Percentiles rank a stretch among this genome's conserved stretches.
Conservation (phyloP, 2,113 vertebrate genomes). For the Arothron firmamentum region DNA sequence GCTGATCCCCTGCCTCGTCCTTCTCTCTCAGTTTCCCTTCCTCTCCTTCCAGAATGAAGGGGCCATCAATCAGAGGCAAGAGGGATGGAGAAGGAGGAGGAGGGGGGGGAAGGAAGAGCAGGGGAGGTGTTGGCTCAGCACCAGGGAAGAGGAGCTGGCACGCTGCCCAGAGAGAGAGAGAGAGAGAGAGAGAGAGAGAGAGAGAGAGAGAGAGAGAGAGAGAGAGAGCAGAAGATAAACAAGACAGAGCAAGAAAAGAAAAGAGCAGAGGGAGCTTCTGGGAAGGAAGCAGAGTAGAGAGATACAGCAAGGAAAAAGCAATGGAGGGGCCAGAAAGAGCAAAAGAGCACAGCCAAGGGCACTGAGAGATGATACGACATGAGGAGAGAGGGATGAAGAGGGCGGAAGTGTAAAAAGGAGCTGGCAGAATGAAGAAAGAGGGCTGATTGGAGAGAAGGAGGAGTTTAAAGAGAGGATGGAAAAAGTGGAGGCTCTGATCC, state of each 20-base stretch:
- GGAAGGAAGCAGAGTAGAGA: slow-evolving; percentile 48
- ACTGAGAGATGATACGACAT: slow-evolving; percentile 45
- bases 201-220: no score
- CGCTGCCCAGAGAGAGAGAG: slow-evolving; percentile 51
- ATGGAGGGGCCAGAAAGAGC: slow-evolving; percentile 37
- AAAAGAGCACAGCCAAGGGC: slow-evolving; percentile 56
- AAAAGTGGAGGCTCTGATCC: slow-evolving; percentile 36
- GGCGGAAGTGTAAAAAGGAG: slow-evolving; percentile 44
- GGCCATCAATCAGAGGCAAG: slow-evolving; percentile 75
- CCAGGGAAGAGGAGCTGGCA: slow-evolving; percentile 71
- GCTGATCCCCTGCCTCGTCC: slow-evolving; percentile 31
- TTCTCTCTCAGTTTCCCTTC: slow-evolving; percentile 59
- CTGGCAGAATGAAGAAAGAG: slow-evolving; percentile 34
- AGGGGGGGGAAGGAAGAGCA: slow-evolving; percentile 30
- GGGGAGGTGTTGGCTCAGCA: slow-evolving; percentile 53
- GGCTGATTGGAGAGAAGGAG: slow-evolving; percentile 39
- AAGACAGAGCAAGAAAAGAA: slow-evolving; percentile 53
- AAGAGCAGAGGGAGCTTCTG: slow-evolving; percentile 37
- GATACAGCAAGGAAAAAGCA: slow-evolving; percentile 40
- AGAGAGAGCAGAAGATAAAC: slow-evolving; percentile 21
- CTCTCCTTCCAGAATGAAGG: slow-evolving; percentile 70
- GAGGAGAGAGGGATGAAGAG: slow-evolving; percentile 22
- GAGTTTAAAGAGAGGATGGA: slow-evolving; percentile 31
- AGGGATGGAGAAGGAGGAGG: slow-evolving; percentile 45
- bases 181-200: no score